These are phyloP conservation scores for Brienomyrus brachyistius DNA, from an alignment of 2,113 vertebrate species.

Conservation along the genomic window DNA sequence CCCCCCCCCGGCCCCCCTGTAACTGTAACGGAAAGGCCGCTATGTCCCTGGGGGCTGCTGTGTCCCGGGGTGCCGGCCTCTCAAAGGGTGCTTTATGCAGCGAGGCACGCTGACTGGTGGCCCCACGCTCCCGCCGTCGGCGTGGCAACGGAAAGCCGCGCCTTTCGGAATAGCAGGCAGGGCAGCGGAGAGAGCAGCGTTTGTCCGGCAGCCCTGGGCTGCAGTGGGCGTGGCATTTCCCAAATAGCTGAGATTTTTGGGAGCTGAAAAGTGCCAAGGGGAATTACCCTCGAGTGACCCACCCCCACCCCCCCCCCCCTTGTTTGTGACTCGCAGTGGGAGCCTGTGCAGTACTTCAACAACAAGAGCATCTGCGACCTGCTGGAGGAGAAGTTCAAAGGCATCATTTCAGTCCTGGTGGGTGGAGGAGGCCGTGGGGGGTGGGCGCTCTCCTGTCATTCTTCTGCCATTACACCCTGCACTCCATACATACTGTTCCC, in stretches of 20 bases:
- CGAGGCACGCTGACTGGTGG: neutral
- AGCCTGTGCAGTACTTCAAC: conserved; percentile 92
- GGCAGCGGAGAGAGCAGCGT: neutral
- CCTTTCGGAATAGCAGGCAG: neutral
- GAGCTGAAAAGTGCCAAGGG: neutral
- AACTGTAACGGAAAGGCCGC: neutral
- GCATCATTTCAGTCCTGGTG: conserved; percentile 94
- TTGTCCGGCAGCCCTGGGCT: neutral
- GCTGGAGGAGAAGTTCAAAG: conserved; percentile 95
- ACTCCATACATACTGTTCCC: neutral
- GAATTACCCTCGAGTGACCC: neutral
- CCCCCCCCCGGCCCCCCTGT: neutral
- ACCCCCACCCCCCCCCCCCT: neutral
- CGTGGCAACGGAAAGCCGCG: neutral
- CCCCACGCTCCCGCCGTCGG: neutral
- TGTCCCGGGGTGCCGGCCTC: neutral
- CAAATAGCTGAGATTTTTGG: neutral
- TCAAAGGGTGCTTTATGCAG: neutral
- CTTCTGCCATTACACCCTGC: neutral
- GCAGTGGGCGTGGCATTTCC: neutral
- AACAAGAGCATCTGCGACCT: conserved; percentile 98
- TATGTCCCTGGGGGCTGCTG: neutral
- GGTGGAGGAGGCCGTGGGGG: conserved; percentile 15
- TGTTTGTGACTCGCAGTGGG: conserved; percentile 69
- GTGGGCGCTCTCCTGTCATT: conserved; percentile 25